Evolutionary conservation across 2,113 vertebrate species (phyloP).

Genomic region (Amblyornis subalaris): DNA sequence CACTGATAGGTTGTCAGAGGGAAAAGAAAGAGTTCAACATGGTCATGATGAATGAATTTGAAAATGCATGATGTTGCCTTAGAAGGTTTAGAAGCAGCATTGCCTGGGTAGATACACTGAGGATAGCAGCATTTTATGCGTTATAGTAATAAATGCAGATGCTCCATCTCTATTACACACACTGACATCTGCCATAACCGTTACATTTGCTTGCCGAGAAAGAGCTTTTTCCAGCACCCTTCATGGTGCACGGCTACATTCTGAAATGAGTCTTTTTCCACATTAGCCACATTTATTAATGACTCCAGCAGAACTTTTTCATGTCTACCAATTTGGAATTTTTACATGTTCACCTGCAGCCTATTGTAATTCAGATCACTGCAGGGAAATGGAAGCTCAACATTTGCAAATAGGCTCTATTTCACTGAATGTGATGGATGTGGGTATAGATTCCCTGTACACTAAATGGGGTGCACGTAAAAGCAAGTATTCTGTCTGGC

Average conservation of each 20-base stretch:
- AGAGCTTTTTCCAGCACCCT: not conserved
- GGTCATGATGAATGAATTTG: not conserved
- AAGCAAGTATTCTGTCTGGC: constrained; percentile 26
- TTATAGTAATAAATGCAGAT: constrained; percentile 11
- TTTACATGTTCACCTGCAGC: not conserved
- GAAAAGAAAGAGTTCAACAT: not conserved
- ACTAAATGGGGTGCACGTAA: constrained; percentile 24
- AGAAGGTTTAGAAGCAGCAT: not conserved
- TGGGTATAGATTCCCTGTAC: constrained; percentile 7
- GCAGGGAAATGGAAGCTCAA: constrained; percentile 10
- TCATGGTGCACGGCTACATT: not conserved
- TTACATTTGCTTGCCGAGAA: not conserved
- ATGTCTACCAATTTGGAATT: not conserved
- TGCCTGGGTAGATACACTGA: not conserved
- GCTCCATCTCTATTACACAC: not conserved
- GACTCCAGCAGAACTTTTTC: constrained; percentile 6
- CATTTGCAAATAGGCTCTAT: constrained; percentile 30
- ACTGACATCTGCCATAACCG: not conserved
- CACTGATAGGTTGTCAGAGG: not conserved
- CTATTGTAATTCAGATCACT: constrained; percentile 13
- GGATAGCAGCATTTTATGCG: not conserved
- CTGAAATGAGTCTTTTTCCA: not conserved
- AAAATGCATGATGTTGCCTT: not conserved
- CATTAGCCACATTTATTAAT: constrained; percentile 25
- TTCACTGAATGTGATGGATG: constrained; percentile 47